Evolutionary conservation across 92 coral and sea anemone genomes (phyloP), one percentile per base, ranked within the genome.

Genomic region (Phymanthus crucifer): DNA sequence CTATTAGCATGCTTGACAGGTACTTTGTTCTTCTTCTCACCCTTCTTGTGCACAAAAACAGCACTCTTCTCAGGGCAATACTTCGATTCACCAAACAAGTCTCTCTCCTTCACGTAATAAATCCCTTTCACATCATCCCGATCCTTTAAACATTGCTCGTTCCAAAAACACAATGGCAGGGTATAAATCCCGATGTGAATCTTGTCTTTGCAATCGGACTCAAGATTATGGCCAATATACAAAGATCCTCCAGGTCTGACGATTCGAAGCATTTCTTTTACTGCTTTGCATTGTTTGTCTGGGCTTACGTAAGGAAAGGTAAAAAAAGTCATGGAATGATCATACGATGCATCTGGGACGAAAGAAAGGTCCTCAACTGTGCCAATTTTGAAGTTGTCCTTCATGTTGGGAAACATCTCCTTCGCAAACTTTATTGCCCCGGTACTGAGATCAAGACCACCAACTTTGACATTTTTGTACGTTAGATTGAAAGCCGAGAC

Each of bases 271-370:
- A 87, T 87, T 61, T 87, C 87, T 58, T 87, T 83, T 14, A 87
- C 91, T 6, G 87, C 73, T 66, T 87, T 72, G 72, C 91, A 87
- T 72, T 87, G 91, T 23, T 71, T 82, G 54, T 83, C 87, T n/a
- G 91, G 84, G 77, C 68, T 87, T 23, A 87, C 91, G 46, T 87
- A 87, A 2, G 91, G 91, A n/a, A 87, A 87, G 18, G 91, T 87
- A 70, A 76, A 83, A 57, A 87, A 87, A n/a, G 87, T 87, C 91
- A 87, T 87, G 3, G 91, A 78, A 43, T 87, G 91, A 67, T 87
- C 91, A 50, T 75, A 87, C 33, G 74, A 77, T 32, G 37, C 84
- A 58, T 76, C 83, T 35, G 40, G 54, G 16, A 87, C 87, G 52
- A 87, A 87, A 9, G 91, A 87, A 45, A 87, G 70, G 47, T 87